Evolutionary conservation across 2,113 vertebrate species (phyloP).

Genomic region (Tachycineta bicolor): DNA sequence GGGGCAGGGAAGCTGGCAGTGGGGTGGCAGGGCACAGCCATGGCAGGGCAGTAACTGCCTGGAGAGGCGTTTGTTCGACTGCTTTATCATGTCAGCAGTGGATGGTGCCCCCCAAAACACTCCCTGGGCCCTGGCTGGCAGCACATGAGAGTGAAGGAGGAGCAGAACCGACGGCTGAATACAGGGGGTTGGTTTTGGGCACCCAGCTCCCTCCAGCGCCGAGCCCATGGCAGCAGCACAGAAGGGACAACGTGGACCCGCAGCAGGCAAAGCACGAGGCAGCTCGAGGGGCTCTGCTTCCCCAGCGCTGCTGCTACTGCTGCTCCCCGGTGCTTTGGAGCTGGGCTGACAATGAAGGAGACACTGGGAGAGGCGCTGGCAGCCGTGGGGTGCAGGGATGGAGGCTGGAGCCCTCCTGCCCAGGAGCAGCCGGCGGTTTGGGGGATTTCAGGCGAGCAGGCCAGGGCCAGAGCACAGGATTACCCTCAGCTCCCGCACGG

Average conservation of each 20-base stretch:
- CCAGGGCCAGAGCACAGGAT: not conserved
- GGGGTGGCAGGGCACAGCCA: not conserved
- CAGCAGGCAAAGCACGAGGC: accelerated
- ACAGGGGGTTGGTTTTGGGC: accelerated
- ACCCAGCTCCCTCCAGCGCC: not conserved
- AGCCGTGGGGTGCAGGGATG: accelerated
- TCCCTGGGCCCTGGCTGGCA: not conserved
- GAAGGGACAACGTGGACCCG: accelerated
- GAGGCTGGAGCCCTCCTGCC: not conserved
- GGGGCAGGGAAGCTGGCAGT: accelerated
- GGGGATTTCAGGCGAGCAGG: not conserved
- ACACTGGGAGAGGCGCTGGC: accelerated
- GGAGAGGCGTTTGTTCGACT: accelerated
- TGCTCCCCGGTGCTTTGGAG: not conserved
- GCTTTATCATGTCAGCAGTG: accelerated
- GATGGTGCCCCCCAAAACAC: accelerated
- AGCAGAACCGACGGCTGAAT: accelerated
- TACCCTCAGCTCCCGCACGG: not conserved
- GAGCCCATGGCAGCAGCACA: not conserved
- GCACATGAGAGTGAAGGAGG: not conserved
- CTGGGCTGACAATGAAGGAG: not conserved
- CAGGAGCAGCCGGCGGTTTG: accelerated
- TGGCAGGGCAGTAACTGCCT: not conserved
- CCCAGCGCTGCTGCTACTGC: not conserved
- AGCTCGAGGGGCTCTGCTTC: not conserved